These are phyloP conservation scores for Tachina lurida DNA, from an alignment of 2,888 invertebrate species.

Conservation along the genomic window DNA sequence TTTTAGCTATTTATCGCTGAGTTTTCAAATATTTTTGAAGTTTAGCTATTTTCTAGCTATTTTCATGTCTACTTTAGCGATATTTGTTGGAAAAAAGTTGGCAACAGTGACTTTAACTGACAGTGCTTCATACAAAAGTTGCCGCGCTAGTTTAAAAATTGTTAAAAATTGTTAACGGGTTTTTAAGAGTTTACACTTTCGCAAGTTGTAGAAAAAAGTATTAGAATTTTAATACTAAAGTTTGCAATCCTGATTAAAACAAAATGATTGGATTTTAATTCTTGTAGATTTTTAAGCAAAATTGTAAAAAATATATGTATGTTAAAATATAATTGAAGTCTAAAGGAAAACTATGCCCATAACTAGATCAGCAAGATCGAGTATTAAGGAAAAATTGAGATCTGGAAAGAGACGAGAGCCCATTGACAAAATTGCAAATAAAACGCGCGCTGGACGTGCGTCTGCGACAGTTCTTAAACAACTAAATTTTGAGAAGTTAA, in stretches of 20 bases:
- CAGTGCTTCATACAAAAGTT: no score
- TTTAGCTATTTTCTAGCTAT: no score
- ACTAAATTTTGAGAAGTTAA: background rate
- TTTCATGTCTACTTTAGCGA: no score
- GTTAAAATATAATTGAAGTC: background rate
- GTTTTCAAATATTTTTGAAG: no score
- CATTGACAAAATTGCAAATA: background rate
- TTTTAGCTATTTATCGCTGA: no score
- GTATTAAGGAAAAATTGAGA: slow-evolving; percentile 11
- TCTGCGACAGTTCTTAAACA: background rate
- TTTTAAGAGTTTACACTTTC: no score
- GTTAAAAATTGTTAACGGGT: no score
- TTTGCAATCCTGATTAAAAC: background rate
- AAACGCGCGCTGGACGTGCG: slow-evolving; percentile 36
- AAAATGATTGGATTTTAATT: background rate
- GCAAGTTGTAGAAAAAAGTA: background rate
- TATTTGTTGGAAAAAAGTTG: no score
- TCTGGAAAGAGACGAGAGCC: background rate
- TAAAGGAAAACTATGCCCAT: slow-evolving; percentile 34
- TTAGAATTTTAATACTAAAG: background rate
- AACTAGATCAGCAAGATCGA: slow-evolving; percentile 50
- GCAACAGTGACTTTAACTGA: no score
- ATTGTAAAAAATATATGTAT: no score
- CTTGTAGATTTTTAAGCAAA: background rate
- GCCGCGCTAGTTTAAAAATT: no score